phyloP scores from a whole-genome alignment of 2,797 vertebrate genomes.

The Cichlasoma orientale region DNA sequence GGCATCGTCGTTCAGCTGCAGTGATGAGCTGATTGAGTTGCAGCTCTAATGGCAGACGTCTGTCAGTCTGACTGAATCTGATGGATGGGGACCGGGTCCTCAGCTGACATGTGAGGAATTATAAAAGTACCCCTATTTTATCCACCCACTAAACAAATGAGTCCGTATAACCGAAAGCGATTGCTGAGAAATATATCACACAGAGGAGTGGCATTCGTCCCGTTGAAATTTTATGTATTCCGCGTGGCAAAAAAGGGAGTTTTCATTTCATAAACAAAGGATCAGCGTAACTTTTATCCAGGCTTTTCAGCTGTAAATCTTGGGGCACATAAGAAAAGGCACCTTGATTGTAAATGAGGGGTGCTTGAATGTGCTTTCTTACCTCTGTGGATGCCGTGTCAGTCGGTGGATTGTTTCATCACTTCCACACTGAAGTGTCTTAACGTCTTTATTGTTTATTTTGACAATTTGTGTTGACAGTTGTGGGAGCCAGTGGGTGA shows the following conservation, averaged over 20 bases:
- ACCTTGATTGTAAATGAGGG: background rate
- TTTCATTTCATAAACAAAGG: slow-evolving; percentile 36
- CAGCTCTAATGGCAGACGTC: slow-evolving; percentile 58
- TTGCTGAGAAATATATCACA: slow-evolving; percentile 37
- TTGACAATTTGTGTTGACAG: background rate
- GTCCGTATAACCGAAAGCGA: slow-evolving; percentile 40
- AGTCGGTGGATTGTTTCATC: background rate
- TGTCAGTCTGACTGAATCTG: slow-evolving; percentile 57
- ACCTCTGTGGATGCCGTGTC: background rate
- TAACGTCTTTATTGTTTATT: background rate
- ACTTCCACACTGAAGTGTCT: background rate
- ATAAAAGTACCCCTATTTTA: slow-evolving; percentile 27
- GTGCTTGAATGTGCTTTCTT: background rate
- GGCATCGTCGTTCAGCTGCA: slow-evolving; percentile 42
- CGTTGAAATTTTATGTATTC: slow-evolving; percentile 32
- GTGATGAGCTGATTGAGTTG: slow-evolving; percentile 65
- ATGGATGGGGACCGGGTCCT: slow-evolving; percentile 49
- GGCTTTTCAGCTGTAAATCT: slow-evolving; percentile 18
- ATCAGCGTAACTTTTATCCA: slow-evolving; percentile 19
- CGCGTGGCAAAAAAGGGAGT: slow-evolving; percentile 30
- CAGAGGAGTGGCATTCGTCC: slow-evolving; percentile 9
- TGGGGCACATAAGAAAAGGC: slow-evolving; percentile 11
- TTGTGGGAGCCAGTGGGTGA: background rate
- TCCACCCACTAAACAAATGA: slow-evolving; percentile 48
- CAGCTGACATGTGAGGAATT: slow-evolving; percentile 33